These are phyloP conservation scores for Cryptosula pallasiana DNA, from an alignment of 2,888 invertebrate genomes.

Conservation along the genomic window DNA sequence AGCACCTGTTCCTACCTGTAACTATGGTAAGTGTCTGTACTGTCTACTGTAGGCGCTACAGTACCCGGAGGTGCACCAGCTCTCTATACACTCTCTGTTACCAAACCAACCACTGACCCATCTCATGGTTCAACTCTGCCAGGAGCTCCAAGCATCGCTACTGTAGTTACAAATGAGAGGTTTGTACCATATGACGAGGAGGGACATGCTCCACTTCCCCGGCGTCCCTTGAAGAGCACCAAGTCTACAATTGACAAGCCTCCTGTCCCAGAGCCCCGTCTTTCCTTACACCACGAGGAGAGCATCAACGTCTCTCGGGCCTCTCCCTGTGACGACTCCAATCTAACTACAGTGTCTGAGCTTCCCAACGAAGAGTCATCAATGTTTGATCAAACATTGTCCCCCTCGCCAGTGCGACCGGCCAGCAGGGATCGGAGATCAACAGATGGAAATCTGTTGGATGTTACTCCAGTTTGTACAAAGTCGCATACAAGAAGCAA, in stretches of 20 bases:
- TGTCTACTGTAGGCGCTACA: slow-evolving; percentile 11
- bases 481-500: background rate
- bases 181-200: background rate
- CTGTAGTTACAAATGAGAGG: background rate
- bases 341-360: slow-evolving; percentile 20
- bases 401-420: background rate
- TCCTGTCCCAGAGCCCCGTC: background rate
- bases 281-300: background rate
- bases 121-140: slow-evolving; percentile 2
- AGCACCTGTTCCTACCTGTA: slow-evolving; percentile 7
- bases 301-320: background rate
- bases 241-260: slow-evolving; percentile 1
- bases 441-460: background rate
- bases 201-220: background rate
- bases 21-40: slow-evolving; percentile 16
- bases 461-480: background rate
- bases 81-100: background rate
- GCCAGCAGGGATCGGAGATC: background rate
- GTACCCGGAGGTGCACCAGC: slow-evolving; percentile 16
- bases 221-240: background rate
- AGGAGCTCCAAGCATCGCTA: background rate
- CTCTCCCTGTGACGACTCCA: background rate
- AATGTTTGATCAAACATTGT: background rate
- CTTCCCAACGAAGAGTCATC: background rate
- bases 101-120: background rate